Percentiles rank a stretch among this genome's conserved stretches.
Evolutionary conservation across 30 jellyfish, hydroid and myxozoan species (phyloP).

Genomic region (Phacellophora camtschatica): DNA sequence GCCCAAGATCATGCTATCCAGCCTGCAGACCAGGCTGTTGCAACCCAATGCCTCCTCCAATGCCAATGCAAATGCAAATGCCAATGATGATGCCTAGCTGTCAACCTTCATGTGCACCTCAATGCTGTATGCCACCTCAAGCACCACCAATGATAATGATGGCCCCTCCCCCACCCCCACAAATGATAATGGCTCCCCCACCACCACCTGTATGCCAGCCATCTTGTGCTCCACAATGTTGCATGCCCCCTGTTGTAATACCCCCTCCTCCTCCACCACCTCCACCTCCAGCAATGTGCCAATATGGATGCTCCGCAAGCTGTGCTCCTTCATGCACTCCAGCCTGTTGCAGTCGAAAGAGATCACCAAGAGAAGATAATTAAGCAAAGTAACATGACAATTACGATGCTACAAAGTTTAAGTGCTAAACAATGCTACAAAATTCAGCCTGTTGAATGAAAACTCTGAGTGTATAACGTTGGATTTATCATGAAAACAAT

Average conservation of each 20-base stretch:
- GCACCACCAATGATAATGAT: conserved; percentile 35
- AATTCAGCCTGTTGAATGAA: too few species aligned
- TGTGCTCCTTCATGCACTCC: conserved; percentile 98
- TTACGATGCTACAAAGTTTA: too few species aligned
- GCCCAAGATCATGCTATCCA: conserved; percentile 81
- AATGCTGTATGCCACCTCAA: conserved; percentile 73
- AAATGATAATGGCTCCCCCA: conserved; percentile 65
- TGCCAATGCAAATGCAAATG: conserved; percentile 57
- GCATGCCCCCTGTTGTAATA: conserved; percentile 57
- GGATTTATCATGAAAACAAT: too few species aligned
- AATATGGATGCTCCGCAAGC: conserved; percentile 88
- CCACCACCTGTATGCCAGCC: conserved; percentile 92
- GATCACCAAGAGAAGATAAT: too few species aligned
- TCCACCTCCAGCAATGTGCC: conserved; percentile 86
- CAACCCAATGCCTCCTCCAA: conserved; percentile 74
- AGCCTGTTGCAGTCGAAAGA: conserved; percentile 92
- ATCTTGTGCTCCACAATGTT: conserved; percentile 93
- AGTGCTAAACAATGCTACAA: too few species aligned
- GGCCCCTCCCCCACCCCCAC: conserved; percentile 81
- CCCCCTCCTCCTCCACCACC: conserved; percentile 97
- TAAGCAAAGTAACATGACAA: too few species aligned
- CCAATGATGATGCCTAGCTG: conserved; percentile 83
- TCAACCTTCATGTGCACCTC: conserved; percentile 93
- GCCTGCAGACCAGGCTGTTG: conserved; percentile 80
- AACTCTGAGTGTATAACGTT: too few species aligned